Evolutionary conservation across 2,113 vertebrate genomes (phyloP), one percentile per base, ranked within the genome.

Genomic region (Parotia lawesii): DNA sequence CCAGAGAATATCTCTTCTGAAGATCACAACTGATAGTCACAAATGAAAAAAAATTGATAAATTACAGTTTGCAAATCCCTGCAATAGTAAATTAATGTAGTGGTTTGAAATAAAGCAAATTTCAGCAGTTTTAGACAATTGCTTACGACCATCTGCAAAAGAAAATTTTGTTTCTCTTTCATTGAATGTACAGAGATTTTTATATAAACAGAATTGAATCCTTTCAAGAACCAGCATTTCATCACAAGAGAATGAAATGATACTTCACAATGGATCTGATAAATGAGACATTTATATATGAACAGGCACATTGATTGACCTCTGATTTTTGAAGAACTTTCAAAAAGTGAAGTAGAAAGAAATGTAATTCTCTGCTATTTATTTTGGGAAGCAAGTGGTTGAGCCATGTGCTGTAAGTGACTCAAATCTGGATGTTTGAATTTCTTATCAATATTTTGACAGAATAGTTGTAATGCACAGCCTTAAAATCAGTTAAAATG

Each of bases 371-470:
- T 91, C 66, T 94, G 40, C 6, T 56, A 5, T 85, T 91, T 92
- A 85, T 87, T 94, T 89, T 57, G 42, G 38, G 70, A 93, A 94
- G 50, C 3, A 2, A 81, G 33, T 79, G 50, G 38, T 79, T 83
- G 64, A 85, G 54, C 62, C 71, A 76, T 61, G 71, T 89, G 51
- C 76, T 95, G 7, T 60, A 38, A 87, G n/a, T 93, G 62, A 91
- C 54, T 90, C 40, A 91, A 38, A 62, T 78, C 31, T 87, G 70
- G 16, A 44, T 89, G 62, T 91, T 70, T 87, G 45, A 85, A 58
- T 82, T 93, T 86, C 61, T 96, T 65, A 79, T 50, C 61, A 78
- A 94, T 94, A 79, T 91, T 95, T 92, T 93, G 87, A 85, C 66
- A 91, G 81, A 69, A 91, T 57, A 4, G 11, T 65, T 92, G 22